Conservation (phyloP, 2,888 invertebrate genomes). For the Drosophila pegasa region DNA sequence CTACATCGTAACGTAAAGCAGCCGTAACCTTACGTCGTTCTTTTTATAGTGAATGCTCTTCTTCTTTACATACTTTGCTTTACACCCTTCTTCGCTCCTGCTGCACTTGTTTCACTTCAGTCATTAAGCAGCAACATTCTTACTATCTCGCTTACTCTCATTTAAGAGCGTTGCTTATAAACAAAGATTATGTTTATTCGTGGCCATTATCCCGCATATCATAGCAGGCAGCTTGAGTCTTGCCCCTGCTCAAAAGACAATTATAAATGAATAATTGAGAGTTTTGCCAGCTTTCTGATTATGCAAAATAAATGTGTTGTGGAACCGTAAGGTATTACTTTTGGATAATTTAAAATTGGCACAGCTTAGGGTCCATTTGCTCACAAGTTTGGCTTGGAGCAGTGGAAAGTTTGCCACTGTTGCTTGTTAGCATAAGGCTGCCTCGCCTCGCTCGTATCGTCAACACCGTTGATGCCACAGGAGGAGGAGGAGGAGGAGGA, state of each 20-base stretch:
- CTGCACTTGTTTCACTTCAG: neutral
- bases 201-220: neutral
- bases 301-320: neutral
- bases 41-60: neutral
- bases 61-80: neutral
- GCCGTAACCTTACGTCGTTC: neutral
- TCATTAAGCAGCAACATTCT: no score
- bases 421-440: constrained; percentile 2
- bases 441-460: neutral
- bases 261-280: constrained; percentile 4
- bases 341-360: neutral
- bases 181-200: neutral
- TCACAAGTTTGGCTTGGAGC: constrained; percentile 5
- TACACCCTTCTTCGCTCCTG: neutral
- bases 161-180: no score
- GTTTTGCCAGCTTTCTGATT: neutral
- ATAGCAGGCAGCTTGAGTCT: neutral
- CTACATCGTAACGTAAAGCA: no score
- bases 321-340: neutral
- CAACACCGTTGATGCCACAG: constrained; percentile 35
- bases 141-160: neutral
- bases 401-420: constrained; percentile 16
- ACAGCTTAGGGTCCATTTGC: neutral
- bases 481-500: constrained; percentile 33
- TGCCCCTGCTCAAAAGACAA: neutral